Percentiles rank a stretch among this genome's conserved stretches.
Evolutionary conservation across 2,113 vertebrate species (phyloP).

Genomic region (Ranitomeya variabilis): DNA sequence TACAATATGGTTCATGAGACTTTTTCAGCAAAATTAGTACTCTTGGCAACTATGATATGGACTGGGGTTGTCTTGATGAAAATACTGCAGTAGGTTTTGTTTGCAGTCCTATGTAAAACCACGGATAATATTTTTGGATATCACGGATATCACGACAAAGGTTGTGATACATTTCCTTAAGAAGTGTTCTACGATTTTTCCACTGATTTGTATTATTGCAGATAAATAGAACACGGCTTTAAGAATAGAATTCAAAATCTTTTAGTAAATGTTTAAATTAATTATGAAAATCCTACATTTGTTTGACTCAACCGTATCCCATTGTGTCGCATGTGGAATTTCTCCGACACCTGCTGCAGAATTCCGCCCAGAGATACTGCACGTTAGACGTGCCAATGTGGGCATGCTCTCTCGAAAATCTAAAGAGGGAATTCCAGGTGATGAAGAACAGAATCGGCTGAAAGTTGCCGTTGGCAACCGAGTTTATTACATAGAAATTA

Average conservation of each 20-base stretch:
- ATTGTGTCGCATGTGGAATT: neutral
- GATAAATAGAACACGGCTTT: neutral
- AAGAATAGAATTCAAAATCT: neutral
- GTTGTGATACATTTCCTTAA: neutral
- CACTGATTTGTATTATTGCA: neutral
- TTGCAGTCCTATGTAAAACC: neutral
- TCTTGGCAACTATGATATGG: no score
- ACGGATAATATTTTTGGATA: neutral
- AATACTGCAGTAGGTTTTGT: neutral
- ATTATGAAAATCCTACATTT: neutral
- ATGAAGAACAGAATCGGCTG: neutral
- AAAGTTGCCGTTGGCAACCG: conserved; percentile 42
- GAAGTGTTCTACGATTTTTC: neutral
- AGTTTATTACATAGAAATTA: conserved; percentile 18
- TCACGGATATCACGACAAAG: no score
- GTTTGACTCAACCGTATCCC: neutral
- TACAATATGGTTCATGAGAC: no score
- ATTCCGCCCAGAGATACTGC: neutral
- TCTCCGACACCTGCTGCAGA: neutral
- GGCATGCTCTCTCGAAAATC: conserved; percentile 5
- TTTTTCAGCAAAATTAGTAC: no score
- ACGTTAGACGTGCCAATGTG: conserved; percentile 1
- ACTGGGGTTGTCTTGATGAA: neutral
- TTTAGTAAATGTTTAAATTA: conserved; percentile 3
- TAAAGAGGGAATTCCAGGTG: conserved; percentile 25